Conservation (phyloP, 2,113 vertebrate genomes). For the Pseudorectes ferrugineus region DNA sequence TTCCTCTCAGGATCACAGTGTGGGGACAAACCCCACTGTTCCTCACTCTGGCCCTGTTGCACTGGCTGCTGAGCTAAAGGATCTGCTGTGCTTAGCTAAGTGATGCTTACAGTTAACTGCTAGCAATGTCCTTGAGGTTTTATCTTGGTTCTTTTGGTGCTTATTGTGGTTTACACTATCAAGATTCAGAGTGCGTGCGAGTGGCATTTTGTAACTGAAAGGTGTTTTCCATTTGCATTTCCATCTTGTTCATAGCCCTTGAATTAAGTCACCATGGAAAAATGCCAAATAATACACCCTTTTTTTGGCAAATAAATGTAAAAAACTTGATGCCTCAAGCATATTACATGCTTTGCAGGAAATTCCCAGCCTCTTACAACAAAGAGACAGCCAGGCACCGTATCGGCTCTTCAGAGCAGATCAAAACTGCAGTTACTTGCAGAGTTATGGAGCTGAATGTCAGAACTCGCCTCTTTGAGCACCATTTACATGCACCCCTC, state of each 20-base stretch:
- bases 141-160: background rate
- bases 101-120: background rate
- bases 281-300: conserved; percentile 57
- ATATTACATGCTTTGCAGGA: conserved; percentile 56
- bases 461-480: background rate
- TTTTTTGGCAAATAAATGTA: conserved; percentile 59
- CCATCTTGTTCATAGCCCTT: conserved; percentile 51
- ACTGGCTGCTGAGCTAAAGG: background rate
- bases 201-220: conserved; percentile 26
- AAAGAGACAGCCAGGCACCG: conserved; percentile 45
- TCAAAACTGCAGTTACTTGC: conserved; percentile 23
- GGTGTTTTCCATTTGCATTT: conserved; percentile 58
- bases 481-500: background rate
- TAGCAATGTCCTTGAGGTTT: background rate
- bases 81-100: background rate
- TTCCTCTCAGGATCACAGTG: background rate
- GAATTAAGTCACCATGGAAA: conserved; percentile 60
- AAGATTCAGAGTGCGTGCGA: background rate
- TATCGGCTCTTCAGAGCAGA: conserved; percentile 10
- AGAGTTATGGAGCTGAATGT: background rate
- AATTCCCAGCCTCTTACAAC: conserved; percentile 64
- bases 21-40: background rate
- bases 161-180: background rate
- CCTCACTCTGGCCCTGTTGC: background rate
- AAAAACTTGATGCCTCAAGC: conserved; percentile 58